Conservation (phyloP, 2,888 invertebrate genomes). For the Drosophila buzzatii region DNA sequence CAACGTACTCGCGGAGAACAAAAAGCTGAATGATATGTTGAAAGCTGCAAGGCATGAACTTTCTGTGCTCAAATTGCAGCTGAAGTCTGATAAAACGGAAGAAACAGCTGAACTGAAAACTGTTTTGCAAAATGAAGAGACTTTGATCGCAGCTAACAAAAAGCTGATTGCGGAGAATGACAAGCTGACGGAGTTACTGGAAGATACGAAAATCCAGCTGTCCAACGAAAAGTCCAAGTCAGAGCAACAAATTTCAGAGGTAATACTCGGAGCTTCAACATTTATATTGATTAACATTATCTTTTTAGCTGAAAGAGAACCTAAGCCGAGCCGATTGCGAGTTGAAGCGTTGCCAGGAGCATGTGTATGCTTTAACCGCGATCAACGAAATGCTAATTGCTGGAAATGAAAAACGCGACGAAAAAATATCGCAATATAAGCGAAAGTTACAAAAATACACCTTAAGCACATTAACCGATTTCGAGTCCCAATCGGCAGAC, state of each 20-base stretch:
- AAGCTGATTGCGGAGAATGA: slow-evolving; percentile 4
- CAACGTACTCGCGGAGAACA: neutral
- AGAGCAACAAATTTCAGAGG: slow-evolving; percentile 2
- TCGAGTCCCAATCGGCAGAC: neutral
- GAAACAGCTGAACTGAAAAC: neutral
- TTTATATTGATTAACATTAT: neutral
- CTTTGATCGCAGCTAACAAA: neutral
- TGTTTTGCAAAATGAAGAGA: neutral
- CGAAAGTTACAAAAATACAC: neutral
- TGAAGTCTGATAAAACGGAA: neutral
- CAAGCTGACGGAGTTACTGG: neutral
- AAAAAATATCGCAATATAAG: slow-evolving; percentile 13
- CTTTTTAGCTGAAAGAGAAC: slow-evolving; percentile 14
- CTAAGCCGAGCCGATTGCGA: neutral
- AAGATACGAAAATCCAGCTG: neutral
- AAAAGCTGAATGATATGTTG: slow-evolving; percentile 2
- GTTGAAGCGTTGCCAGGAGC: neutral
- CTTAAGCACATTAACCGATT: neutral
- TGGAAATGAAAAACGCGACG: slow-evolving; percentile 23
- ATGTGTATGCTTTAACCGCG: neutral
- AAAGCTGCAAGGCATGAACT: neutral
- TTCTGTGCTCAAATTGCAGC: neutral
- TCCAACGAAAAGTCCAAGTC: accelerated
- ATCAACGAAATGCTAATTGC: slow-evolving; percentile 29
- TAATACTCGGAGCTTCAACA: neutral